Evolutionary conservation across 1,140 invertebrate genomes (phyloP), one percentile per base, ranked within the genome.

Genomic region (Phymorhynchus buccinoides): DNA sequence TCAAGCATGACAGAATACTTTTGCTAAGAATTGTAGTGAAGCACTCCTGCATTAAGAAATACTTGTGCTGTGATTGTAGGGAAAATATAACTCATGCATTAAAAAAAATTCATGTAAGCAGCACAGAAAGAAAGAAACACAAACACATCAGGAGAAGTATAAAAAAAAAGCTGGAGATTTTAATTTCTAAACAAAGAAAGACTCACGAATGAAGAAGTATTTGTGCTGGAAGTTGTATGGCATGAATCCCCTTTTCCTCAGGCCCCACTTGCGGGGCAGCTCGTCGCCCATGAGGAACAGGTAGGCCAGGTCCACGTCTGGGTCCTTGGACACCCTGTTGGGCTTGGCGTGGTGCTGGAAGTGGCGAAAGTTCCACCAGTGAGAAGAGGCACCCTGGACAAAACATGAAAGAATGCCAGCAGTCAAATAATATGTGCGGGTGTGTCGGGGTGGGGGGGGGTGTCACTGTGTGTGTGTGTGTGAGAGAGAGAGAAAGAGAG

Each of bases 361-460:
- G 88, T 93, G 93, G 32, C 92, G 89, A 86, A 92, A 92, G 87
- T 93, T 93, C 92, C 93, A 94, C 93, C 93, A 94, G 84, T 92
- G 90, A 35, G 91, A 92, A 22, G 91, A 92, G 14, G 90, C 91
- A 32, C 88, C 92, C 91, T 92, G 84, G 22, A 18, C 22, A 9
- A 52, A 52, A 52, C 48, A 52, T 52, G 48, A 52, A 52, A 14
- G 22, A 14, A 18, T 52, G 48, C 12, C 48, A 52, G 48, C 12
- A n/a, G n/a, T n/a, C n/a, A n/a, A n/a, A n/a, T n/a, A n/a, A n/a
- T n/a, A n/a, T n/a, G n/a, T n/a, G n/a, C n/a, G n/a, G n/a, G n/a
- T n/a, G n/a, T n/a, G n/a, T n/a, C n/a, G n/a, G n/a, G n/a, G n/a
- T n/a, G n/a, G n/a, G n/a, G n/a, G n/a, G n/a, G n/a, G n/a, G n/a